Conservation (phyloP, 2,888 invertebrate species). For the Spatulosminthurus flaviceps region DNA sequence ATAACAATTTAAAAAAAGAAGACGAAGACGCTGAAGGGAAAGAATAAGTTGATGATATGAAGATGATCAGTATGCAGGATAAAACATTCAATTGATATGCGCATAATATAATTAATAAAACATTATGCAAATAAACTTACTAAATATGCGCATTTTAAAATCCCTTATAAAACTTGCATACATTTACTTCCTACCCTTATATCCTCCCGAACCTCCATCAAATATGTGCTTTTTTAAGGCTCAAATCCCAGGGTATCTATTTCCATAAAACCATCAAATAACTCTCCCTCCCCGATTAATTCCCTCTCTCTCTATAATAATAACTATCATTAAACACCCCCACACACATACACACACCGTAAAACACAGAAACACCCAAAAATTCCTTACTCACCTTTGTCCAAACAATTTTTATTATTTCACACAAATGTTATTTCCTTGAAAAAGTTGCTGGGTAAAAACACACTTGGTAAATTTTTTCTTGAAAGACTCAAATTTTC, state of each 20-base stretch:
- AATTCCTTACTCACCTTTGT: too few species aligned
- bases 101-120: conserved; percentile 50
- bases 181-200: neutral
- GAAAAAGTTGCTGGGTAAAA: conserved; percentile 2
- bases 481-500: too few species aligned
- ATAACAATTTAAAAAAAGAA: neutral
- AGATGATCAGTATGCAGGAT: conserved; percentile 45
- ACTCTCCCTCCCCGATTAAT: too few species aligned
- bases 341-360: too few species aligned
- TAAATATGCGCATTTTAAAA: conserved; percentile 51
- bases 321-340: too few species aligned
- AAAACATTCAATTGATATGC: conserved; percentile 49
- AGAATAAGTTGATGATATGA: conserved; percentile 9
- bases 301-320: too few species aligned
- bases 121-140: conserved; percentile 48
- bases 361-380: neutral
- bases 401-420: too few species aligned
- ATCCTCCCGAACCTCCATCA: neutral
- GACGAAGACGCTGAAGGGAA: too few species aligned
- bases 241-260: too few species aligned
- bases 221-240: too few species aligned
- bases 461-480: too few species aligned
- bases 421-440: neutral
- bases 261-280: too few species aligned
- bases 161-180: conserved; percentile 46